phyloP scores from a whole-genome alignment of 2,888 invertebrate species.

The Brachypterus glaber region DNA sequence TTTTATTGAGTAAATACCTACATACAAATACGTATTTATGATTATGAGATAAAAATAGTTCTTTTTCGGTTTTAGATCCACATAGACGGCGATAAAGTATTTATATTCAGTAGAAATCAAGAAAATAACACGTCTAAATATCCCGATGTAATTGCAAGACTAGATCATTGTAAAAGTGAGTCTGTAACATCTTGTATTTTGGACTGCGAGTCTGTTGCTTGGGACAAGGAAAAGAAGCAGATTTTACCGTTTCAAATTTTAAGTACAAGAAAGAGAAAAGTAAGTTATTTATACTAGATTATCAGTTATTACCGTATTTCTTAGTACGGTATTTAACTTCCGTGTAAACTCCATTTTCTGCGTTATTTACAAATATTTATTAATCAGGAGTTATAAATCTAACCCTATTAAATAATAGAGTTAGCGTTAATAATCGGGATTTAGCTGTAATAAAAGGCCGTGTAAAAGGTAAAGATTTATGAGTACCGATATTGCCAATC shows the following conservation, averaged over 20 bases:
- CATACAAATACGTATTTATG: neutral
- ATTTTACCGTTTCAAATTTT: conserved; percentile 95
- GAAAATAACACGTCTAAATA: conserved; percentile 91
- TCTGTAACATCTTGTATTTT: conserved; percentile 74
- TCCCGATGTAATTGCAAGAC: conserved; percentile 79
- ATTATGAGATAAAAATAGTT: neutral
- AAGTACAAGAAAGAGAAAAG: conserved; percentile 92
- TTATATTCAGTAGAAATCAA: conserved; percentile 91
- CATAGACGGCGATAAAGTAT: conserved; percentile 57
- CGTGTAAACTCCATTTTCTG: too few species aligned
- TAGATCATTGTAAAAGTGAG: conserved; percentile 48
- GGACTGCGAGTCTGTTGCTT: conserved; percentile 96
- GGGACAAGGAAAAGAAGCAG: conserved; percentile 76
- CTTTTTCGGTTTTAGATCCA: conserved; percentile 56
- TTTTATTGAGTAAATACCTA: neutral
- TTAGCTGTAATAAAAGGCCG: too few species aligned
- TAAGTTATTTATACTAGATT: too few species aligned
- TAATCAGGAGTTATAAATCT: too few species aligned
- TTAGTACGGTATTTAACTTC: too few species aligned
- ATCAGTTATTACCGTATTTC: too few species aligned
- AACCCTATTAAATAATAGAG: too few species aligned
- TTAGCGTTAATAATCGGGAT: too few species aligned
- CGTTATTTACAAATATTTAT: too few species aligned
- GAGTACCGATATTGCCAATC: too few species aligned
- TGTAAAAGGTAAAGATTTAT: too few species aligned